Base-by-base conservation (phyloP, 2,113 vertebrate species). In the Dendrocopos noguchii region DNA sequence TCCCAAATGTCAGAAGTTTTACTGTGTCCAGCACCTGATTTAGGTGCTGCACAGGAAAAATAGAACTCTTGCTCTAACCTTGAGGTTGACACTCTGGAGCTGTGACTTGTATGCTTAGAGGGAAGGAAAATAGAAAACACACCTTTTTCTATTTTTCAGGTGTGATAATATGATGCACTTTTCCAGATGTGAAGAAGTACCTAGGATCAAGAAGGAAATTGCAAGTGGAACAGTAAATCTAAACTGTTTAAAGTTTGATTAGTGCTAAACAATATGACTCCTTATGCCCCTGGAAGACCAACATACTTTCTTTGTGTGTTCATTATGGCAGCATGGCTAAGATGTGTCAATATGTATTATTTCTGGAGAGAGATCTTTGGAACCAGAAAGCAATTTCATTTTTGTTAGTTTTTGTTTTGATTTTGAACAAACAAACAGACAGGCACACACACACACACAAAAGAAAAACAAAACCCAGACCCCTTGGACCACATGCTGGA, bases 1-100 rank as follows among this genome's bases (percentile, higher is more conserved):
- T 96, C 96, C 86, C 94, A 93, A 91, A 61, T 80, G 63, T 78
- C 85, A 84, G 85, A 91, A 76, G 56, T 95, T 94, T 78, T 67
- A 17, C 66, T 81, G 7, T 76, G 70, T 90, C 89, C 80, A 77
- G 63, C 56, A 87, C 79, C 84, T 92, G 60, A 5, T 81, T 92
- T 79, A 89, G 44, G 68, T 8, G 5, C 53, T 75, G 19, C 56
- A 80, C 20, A 56, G 52, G 60, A 68, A 73, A 44, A 80, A 56
- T 59, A 42, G 28, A 77, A 22, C 19, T 65, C 44, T 74, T 84
- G 13, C 47, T 80, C 13, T 67, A 91, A 66, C 19, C 42, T 73
- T 46, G 59, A 36, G 47, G 25, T 46, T 65, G 52, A 59, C 88
- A 81, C 25, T 83, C 36, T 84, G 15, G 24, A 65, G 28, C 83